Base-by-base conservation (phyloP, 1,140 invertebrate genomes). In the Sarcophaga bullata region DNA sequence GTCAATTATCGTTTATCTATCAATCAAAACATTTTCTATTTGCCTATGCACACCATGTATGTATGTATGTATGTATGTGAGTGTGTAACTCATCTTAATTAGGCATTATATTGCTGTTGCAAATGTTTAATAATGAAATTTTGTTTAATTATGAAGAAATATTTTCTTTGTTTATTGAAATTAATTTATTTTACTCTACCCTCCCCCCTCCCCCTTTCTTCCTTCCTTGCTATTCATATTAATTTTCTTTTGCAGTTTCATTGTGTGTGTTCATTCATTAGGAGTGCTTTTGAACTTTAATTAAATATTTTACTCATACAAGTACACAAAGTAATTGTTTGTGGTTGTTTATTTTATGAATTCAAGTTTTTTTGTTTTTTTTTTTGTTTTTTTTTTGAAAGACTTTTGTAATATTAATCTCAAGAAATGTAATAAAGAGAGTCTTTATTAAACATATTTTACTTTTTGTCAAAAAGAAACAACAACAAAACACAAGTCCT, bases 141-240 rank as follows among this genome's bases (percentile, higher is more conserved):
- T 58, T 58, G 54, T 58, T 58, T 58, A 58, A 58, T 58, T 58
- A n/a, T 58, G 15, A n/a, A 58, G 54, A 58, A 58, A 58, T 58
- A n/a, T 58, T 11, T 13, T 58, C 11, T 58, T n/a, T 37, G 25
- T 37, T 37, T 37, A 37, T 58, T 58, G 15, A 13, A 58, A 58
- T 58, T 58, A 4, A 58, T 58, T 58, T 13, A n/a, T 58, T 58
- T 58, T 5, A 37, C 25, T n/a, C n/a, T 58, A 15, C 0, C 52
- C 10, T 11, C n/a, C n/a, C 7, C 15, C 15, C 15, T 58, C 15
- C n/a, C 11, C 11, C 52, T 58, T 58, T 15, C 54, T 13, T 58
- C 54, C 25, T 37, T 58, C 3, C 5, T n/a, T n/a, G n/a, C n/a
- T 6, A n/a, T 58, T 58, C 54, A 15, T 37, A 37, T 58, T 58